Percentiles rank a stretch among this genome's conserved stretches.
Evolutionary conservation across 2,888 invertebrate species (phyloP).

Genomic region (Agonopterix arenella): DNA sequence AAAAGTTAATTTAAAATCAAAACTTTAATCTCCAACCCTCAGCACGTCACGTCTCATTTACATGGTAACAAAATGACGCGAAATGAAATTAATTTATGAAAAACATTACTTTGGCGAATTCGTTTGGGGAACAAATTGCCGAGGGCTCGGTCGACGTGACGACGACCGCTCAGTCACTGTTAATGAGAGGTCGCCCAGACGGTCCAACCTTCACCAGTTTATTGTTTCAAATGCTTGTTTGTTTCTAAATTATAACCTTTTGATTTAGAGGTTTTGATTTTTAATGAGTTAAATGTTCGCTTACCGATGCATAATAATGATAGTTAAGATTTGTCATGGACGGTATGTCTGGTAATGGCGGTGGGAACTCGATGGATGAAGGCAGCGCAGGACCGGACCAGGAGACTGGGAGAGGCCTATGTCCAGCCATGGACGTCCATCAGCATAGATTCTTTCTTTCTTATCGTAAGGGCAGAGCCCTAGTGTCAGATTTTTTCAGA

Average conservation of each 20-base stretch:
- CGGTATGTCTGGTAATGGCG: too few relatives aligned
- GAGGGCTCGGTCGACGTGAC: constrained; percentile 43
- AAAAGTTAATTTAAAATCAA: too few relatives aligned
- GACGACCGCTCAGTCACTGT: constrained; percentile 50
- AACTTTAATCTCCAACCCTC: too few relatives aligned
- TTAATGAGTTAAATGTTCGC: background rate
- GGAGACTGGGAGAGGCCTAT: too few relatives aligned
- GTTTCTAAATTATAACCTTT: background rate
- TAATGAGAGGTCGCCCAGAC: constrained; percentile 55
- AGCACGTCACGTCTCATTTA: constrained; percentile 29
- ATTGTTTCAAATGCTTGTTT: constrained; percentile 3
- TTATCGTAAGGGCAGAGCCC: too few relatives aligned
- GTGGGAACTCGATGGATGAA: too few relatives aligned
- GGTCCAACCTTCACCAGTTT: constrained; percentile 17
- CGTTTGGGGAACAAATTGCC: constrained; percentile 55
- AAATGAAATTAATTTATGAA: constrained; percentile 58
- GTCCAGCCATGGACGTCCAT: too few relatives aligned
- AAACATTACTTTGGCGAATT: constrained; percentile 50
- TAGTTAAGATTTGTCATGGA: too few relatives aligned
- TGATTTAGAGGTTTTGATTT: background rate
- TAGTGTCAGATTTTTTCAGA: too few relatives aligned
- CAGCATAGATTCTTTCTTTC: too few relatives aligned
- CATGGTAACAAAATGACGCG: constrained; percentile 34
- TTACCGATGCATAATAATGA: too few relatives aligned
- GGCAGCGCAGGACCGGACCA: too few relatives aligned